Conservation (phyloP, 1,140 invertebrate species). For the Wiebesia pumilae region DNA sequence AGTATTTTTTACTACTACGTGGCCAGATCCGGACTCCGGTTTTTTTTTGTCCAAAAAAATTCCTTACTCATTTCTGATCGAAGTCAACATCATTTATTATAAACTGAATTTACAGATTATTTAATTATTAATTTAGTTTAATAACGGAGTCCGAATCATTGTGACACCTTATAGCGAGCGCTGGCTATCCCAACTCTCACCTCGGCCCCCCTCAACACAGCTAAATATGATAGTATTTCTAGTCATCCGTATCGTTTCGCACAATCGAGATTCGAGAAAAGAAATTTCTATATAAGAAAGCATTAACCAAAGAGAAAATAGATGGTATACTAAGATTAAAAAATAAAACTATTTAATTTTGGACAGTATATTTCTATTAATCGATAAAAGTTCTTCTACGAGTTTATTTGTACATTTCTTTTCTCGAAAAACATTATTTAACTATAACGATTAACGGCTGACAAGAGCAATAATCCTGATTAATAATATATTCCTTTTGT, state of each 20-base stretch:
- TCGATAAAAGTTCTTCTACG: constrained; percentile 34
- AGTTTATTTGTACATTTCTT: constrained; percentile 26
- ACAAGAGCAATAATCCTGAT: constrained; percentile 35
- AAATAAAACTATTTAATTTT: constrained; percentile 5
- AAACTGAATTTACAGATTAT: neutral
- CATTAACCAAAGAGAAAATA: neutral
- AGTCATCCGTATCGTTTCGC: constrained; percentile 22
- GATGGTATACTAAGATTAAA: neutral
- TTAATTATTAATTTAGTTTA: constrained; percentile 12
- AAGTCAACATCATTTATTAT: neutral
- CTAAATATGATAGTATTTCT: constrained; percentile 61
- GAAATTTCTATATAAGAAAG: constrained; percentile 26
- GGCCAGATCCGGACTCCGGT: constrained; percentile 62
- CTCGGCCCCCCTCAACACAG: constrained; percentile 72
- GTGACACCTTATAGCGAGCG: constrained; percentile 68
- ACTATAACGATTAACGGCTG: constrained; percentile 29
- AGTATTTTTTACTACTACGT: constrained; percentile 61
- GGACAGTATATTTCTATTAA: neutral
- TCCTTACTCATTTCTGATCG: neutral
- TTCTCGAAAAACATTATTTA: constrained; percentile 44
- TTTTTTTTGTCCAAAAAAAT: constrained; percentile 48
- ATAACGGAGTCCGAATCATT: constrained; percentile 63
- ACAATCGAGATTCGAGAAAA: constrained; percentile 25
- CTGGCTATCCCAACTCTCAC: constrained; percentile 71
- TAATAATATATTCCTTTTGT: constrained; percentile 41